Evolutionary conservation across 2,888 invertebrate species (phyloP), one percentile per base, ranked within the genome.

Genomic region (Nemotelus pantherinus): DNA sequence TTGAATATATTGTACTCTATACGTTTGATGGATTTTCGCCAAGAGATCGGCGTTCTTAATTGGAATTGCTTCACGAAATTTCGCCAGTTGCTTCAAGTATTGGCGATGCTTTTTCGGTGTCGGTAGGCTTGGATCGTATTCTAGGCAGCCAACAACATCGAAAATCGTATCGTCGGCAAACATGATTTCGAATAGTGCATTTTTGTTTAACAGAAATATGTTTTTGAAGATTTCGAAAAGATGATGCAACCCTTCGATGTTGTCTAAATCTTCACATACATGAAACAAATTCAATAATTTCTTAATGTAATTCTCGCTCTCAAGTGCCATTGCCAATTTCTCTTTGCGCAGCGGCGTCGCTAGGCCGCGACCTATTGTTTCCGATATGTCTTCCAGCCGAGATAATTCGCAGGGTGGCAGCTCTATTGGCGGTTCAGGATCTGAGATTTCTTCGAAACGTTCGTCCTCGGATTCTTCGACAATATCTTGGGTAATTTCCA

Each of bases 1-100:
- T 86, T 96, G 95, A 84, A 99, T 98, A 88, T 99, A 99, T 89
- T 99, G 99, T 85, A 99, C 98, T 87, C 99, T 92, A 89, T 98
- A 99, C 77, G 99, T 99, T 89, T 99, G 99, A 89, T 99, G 99
- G 83, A 99, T 99, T 91, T 99, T 99, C 77, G 96, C 94, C 83
- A 97, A 89, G 82, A 99, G 90, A 88, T 99, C 99, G 81, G 92
- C 91, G 88, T 98, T 98, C 85, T 94, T 93, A 80, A 99, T 98
- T 78, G 98, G 97, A 84, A 99, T 95, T 77, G 95, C 96, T 88
- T 96, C 95, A 83, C 94, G 93, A 87, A 96, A 96, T 88, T 93
- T 94, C 43, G 98, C 97, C 88, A 95, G 92, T 85, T 95, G 94
- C 85, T 93, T 93, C 82, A 99, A 91, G 89, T 98, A 99, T 85